These are phyloP conservation scores for Ellobius talpinus DNA, from an alignment of 2,113 vertebrate species.

Conservation along the genomic window DNA sequence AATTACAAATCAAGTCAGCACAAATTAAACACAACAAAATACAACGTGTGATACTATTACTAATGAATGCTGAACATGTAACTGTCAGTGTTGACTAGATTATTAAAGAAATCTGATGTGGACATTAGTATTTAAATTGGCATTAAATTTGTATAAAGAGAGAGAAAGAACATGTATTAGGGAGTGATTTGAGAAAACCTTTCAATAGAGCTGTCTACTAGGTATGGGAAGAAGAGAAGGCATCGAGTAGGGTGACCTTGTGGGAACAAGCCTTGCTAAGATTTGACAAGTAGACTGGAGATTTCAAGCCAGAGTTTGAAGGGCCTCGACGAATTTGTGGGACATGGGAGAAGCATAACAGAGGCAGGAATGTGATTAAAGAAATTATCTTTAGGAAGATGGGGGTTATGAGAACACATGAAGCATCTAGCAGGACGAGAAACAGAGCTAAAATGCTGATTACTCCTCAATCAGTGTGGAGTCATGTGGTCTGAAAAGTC, in stretches of 20 bases:
- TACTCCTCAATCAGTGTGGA: background rate
- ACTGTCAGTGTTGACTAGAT: background rate
- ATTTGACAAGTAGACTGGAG: background rate
- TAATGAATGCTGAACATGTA: background rate
- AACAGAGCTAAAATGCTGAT: background rate
- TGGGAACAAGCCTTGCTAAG: background rate
- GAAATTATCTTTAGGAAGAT: background rate
- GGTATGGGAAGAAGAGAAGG: background rate
- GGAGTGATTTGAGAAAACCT: background rate
- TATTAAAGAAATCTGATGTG: background rate
- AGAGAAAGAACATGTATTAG: background rate
- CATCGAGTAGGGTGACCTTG: accelerated
- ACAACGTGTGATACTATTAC: background rate
- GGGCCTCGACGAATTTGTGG: background rate
- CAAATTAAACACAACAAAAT: constrained; percentile 12
- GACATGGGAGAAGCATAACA: background rate
- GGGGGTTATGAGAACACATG: background rate
- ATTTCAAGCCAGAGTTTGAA: background rate
- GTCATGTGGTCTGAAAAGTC: background rate
- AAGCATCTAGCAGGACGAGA: background rate
- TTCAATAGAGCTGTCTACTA: background rate
- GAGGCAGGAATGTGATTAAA: background rate
- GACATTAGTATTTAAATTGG: constrained; percentile 38
- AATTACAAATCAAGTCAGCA: background rate
- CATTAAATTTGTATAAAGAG: background rate